Evolutionary conservation across 2,113 vertebrate species (phyloP), one percentile per base, ranked within the genome.

Genomic region (Tychaedon coryphoeus): DNA sequence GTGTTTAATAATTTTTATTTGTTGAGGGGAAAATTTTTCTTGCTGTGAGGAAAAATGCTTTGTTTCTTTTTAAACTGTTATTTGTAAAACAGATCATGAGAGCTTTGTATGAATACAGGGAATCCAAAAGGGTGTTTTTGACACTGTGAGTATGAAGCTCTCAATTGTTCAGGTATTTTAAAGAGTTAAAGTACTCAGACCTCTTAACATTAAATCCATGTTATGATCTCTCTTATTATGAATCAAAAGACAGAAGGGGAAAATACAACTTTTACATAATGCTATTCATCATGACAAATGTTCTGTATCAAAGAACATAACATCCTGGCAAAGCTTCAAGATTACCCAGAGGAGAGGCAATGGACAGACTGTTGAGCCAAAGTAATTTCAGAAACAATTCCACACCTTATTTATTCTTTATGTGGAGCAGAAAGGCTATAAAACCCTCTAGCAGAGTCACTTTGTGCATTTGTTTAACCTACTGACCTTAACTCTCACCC

Each of bases 301-400:
- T 92, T 94, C 75, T 92, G 91, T 87, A 79, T 95, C 83, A 81
- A 88, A 88, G 94, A 88, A 88, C 80, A 77, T 90, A 95, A 92
- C 79, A 92, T 77, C 47, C 73, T 96, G 94, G 93, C 86, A 93
- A 75, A 88, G 87, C 86, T 76, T 94, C 64, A 94, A 50, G 83
- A 96, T 93, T 94, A 90, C 89, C 75, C 95, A 76, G 75, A 96
- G 87, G 93, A 96, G 61, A 96, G 56, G 81, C 86, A 75, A 36
- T 60, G 83, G 86, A 75, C 75, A 90, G 90, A 26, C 86, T 90
- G 53, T 73, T 2, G 23, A 88, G 72, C 53, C 54, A 86, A 73
- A 92, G 75, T 71, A 88, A 95, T 95, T 88, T 89, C 65, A 86
- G 89, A 92, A 96, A 93, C 57, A 80, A 76, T 88, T 90, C 87